phyloP scores from a whole-genome alignment of 1,140 invertebrate species.

The Zaprionus africanus region DNA sequence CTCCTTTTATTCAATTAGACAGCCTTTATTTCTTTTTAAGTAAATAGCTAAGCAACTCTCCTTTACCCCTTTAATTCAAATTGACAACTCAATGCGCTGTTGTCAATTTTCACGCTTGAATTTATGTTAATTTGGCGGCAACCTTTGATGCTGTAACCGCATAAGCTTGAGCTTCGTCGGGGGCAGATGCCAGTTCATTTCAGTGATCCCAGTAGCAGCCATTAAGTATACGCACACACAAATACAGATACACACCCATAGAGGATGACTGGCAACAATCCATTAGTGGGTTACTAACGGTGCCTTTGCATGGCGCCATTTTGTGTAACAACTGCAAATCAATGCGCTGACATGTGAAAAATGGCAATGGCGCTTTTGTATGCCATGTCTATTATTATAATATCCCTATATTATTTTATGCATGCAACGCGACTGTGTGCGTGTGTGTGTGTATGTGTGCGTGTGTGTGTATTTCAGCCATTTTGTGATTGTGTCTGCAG shows the following conservation, averaged over 20 bases:
- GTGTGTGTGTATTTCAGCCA: constrained; percentile 27
- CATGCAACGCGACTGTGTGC: constrained; percentile 58
- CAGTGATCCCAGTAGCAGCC: constrained; percentile 42
- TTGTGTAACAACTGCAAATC: constrained; percentile 80
- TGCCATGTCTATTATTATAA: constrained; percentile 81
- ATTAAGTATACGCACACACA: constrained; percentile 30
- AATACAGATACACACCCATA: not conserved
- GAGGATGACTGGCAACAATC: constrained; percentile 58
- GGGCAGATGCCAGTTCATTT: constrained; percentile 30
- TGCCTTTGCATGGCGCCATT: constrained; percentile 54
- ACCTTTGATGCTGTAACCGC: constrained; percentile 53
- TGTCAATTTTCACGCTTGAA: constrained; percentile 68
- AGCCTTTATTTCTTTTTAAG: not conserved
- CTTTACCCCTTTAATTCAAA: constrained; percentile 7
- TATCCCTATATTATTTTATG: constrained; percentile 80
- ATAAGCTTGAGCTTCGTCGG: constrained; percentile 3
- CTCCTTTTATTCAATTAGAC: no score
- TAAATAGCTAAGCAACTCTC: not conserved
- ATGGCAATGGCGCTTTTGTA: constrained; percentile 68
- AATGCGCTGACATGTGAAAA: constrained; percentile 77
- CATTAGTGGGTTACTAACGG: constrained; percentile 74
- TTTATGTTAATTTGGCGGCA: constrained; percentile 74
- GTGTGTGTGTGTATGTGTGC: not conserved
- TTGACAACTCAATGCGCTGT: constrained; percentile 39
- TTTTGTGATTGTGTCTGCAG: constrained; percentile 72